A percentile compares a stretch with the other conserved stretches of the same genome.
Evolutionary conservation across 2,113 vertebrate species (phyloP).

Genomic region (Saiga tatarica): DNA sequence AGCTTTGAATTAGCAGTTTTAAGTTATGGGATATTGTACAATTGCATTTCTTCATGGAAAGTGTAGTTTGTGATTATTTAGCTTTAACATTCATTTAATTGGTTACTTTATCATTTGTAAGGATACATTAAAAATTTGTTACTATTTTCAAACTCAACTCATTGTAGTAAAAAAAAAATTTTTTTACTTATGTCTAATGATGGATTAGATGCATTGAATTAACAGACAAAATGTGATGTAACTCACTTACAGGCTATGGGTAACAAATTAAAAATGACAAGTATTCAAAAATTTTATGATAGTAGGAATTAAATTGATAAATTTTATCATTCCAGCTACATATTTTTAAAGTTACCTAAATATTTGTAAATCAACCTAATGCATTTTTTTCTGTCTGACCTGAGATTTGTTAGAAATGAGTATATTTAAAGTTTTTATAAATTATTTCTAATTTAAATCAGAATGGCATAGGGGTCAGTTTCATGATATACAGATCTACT

Average conservation of each 20-base stretch:
- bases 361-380: constrained; percentile 13
- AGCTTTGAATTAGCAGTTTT: constrained; percentile 17
- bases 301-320: background rate
- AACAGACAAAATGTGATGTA: background rate
- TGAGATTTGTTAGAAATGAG: background rate
- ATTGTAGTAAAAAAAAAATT: background rate
- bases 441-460: background rate
- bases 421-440: constrained; percentile 17
- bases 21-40: background rate
- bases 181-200: background rate
- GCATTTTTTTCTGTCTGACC: background rate
- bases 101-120: constrained; percentile 19
- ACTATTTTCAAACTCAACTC: background rate
- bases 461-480: background rate
- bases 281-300: constrained; percentile 2
- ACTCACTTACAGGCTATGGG: background rate
- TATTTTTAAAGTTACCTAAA: constrained; percentile 19
- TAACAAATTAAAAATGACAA: background rate
- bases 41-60: background rate
- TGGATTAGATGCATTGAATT: background rate
- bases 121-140: constrained; percentile 12
- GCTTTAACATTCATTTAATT: background rate
- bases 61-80: constrained; percentile 33
- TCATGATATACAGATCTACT: background rate
- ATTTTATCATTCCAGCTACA: background rate